Conservation (phyloP, 2,113 vertebrate genomes). For the Piprites chloris region DNA sequence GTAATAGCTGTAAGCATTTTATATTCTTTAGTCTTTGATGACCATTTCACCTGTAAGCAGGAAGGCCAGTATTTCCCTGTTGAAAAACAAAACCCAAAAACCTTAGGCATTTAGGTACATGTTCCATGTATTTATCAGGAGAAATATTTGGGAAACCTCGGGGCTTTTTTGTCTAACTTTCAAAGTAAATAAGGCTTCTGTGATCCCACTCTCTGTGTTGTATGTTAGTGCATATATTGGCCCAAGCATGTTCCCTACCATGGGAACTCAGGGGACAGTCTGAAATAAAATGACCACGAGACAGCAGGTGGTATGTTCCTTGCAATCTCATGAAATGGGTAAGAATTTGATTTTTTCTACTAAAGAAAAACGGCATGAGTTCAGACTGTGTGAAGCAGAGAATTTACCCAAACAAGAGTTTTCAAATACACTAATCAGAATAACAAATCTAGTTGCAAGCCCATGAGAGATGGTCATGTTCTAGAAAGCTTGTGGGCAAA, state of each 20-base stretch:
- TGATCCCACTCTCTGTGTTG: neutral
- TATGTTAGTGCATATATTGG: fast-evolving
- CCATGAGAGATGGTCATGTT: neutral
- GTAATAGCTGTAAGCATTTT: neutral
- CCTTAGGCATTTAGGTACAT: neutral
- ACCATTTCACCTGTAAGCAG: neutral
- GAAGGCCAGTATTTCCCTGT: neutral
- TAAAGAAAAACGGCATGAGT: neutral
- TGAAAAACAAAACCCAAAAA: neutral
- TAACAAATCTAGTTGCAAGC: neutral
- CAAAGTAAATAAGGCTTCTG: neutral
- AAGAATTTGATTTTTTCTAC: neutral
- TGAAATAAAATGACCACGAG: neutral
- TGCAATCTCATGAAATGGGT: neutral
- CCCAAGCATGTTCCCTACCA: neutral
- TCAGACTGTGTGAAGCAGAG: neutral
- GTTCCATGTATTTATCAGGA: neutral
- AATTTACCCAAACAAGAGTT: neutral
- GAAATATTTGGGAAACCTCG: neutral
- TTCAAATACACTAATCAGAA: neutral
- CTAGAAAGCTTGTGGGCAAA: neutral
- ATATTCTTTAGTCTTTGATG: neutral
- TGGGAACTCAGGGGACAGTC: neutral
- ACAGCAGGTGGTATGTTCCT: fast-evolving
- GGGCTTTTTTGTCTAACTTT: neutral